These are phyloP conservation scores for Rissa tridactyla DNA, from an alignment of 2,113 vertebrate species.

Conservation along the genomic window DNA sequence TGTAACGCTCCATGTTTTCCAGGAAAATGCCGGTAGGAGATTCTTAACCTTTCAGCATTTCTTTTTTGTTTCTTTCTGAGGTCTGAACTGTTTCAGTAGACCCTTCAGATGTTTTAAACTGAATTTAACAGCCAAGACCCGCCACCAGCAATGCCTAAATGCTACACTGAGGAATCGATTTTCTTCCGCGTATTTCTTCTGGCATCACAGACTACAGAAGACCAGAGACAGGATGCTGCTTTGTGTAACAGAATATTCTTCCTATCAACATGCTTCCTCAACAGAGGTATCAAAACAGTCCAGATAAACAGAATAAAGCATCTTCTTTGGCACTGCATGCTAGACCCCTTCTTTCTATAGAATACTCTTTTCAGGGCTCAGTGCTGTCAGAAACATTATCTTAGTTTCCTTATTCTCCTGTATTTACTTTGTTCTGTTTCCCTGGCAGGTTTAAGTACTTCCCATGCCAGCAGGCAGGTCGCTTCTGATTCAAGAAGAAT, in stretches of 20 bases:
- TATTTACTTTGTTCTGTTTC: neutral
- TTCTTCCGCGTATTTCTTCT: neutral
- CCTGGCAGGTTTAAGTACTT: neutral
- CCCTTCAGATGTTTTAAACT: neutral
- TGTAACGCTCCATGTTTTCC: neutral
- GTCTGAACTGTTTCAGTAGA: neutral
- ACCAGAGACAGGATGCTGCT: neutral
- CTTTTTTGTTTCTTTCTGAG: neutral
- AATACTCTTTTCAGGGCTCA: neutral
- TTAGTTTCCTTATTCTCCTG: neutral
- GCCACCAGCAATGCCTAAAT: neutral
- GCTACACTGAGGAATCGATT: neutral
- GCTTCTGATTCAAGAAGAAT: neutral
- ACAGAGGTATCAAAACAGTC: neutral
- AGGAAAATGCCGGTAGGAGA: neutral
- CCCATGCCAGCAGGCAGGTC: neutral
- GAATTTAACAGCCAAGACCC: neutral
- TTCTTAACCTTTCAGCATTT: neutral
- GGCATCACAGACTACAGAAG: neutral
- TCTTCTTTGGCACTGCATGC: neutral
- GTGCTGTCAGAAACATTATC: neutral
- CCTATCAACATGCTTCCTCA: neutral
- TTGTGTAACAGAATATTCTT: neutral
- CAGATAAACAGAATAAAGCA: neutral
- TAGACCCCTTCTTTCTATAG: neutral